Evolutionary conservation across 2,113 vertebrate species (phyloP), one percentile per base, ranked within the genome.

Genomic region (Platysteira castanea): DNA sequence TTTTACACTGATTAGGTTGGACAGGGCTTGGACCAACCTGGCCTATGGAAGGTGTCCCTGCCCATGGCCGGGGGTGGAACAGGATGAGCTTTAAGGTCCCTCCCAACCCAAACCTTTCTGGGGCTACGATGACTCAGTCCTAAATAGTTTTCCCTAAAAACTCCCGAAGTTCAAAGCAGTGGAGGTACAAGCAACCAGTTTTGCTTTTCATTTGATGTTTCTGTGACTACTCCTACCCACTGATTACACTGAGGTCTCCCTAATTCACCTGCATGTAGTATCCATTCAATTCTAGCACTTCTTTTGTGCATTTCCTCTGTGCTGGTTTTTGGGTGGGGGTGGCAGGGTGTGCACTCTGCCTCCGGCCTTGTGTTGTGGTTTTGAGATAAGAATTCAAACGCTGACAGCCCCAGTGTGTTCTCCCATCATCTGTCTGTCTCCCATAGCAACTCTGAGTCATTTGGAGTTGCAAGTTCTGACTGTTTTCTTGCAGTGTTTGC

Each of bases 361-460:
- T 42, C 64, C 59, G 30, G 12, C 31, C 71, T 21, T 13, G n/a
- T 50, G 52, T 22, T 57, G 92, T 77, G 96, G 93, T 88, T 97
- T 94, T 7, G 56, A 71, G 77, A 52, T 16, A 35, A 78, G 69
- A 41, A 22, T 5, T 47, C 50, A 42, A 41, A 15, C 1, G 4
- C 54, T 61, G 87, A 42, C 42, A 63, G 49, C 77, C 83, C 37
- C 33, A 22, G 56, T 1, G 10, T 30, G 60, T 4, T 71, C 79
- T 80, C 30, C 23, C 49, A 57, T 71, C 73, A 33, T 53, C 84
- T 64, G 83, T 93, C 95, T 94, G 86, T 86, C 95, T 91, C 90
- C 91, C 73, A 1, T 64, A 52, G 80, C 90, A 93, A 88, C 91
- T 54, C 74, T 39, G 89, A 86, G 85, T 77, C 87, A 91, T 31